Base-by-base conservation (phyloP, 2,797 vertebrate genomes). In the Hoplostethus atlanticus region DNA sequence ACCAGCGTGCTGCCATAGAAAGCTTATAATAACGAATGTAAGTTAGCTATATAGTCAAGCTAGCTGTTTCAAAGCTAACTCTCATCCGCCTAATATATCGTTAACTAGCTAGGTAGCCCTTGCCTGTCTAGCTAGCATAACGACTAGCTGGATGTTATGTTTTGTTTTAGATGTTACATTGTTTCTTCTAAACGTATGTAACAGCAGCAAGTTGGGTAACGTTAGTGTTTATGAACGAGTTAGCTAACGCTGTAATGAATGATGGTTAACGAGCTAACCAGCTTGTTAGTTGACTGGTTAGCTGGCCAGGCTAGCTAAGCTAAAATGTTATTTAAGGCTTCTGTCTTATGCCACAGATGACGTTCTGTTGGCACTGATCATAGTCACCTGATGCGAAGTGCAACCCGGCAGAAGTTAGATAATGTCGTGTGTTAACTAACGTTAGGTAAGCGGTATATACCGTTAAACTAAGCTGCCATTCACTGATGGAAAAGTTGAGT, bases 21-120 rank as follows among this genome's bases (percentile, higher is more conserved):
- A 30, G 13, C 25, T n/a, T 8, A 10, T 17, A 46, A 40, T 38
- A 25, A 54, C 46, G 31, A 10, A 21, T 34, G n/a, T 42, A 15
- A 69, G 64, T 42, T 68, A 55, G 53, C 63, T 55, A 5, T n/a
- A 11, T 61, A 64, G 31, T 7, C n/a, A 42, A 5, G 59, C 74
- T 70, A 44, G 40, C 34, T 57, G 31, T 10, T 17, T 31, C n/a
- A 42, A 12, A 38, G 56, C 34, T 58, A 58, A n/a, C 34, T 53
- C 46, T 48, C 16, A 16, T n/a, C 6, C 46, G 15, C 6, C 46
- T 47, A 16, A 47, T 6, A 9, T 62, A 47, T 6, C 15, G 40
- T 42, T 3, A 12, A 42, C 40, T 42, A 42, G 40, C 40, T 12
- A 12, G 40, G 10, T 11, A 12, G 10, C 38, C 9, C 12, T 12